A percentile compares a stretch with the other conserved stretches of the same genome.
Evolutionary conservation across 2,113 vertebrate genomes (phyloP).

Genomic region (Xenopus borealis): DNA sequence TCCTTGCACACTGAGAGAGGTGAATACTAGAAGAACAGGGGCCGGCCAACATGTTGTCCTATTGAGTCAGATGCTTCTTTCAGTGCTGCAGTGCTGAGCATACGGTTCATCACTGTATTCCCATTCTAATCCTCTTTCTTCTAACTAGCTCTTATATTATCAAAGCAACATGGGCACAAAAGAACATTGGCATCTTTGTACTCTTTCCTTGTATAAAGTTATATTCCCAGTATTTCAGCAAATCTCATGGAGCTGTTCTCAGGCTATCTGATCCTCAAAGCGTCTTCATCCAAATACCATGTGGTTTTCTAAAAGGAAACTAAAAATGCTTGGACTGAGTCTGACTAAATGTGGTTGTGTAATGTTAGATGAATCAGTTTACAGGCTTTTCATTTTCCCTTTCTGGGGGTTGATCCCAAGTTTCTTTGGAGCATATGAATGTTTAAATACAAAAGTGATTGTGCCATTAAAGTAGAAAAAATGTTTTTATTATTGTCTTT

Average conservation of each 20-base stretch:
- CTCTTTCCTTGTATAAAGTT: conserved; percentile 25
- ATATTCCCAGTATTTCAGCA: conserved; percentile 31
- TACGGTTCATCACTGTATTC: conserved; percentile 27
- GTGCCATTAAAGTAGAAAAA: too few relatives aligned
- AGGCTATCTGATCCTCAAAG: conserved; percentile 41
- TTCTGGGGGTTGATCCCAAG: not conserved
- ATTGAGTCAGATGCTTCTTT: not conserved
- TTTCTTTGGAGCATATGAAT: not conserved
- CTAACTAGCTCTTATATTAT: conserved; percentile 24
- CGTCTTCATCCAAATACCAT: conserved; percentile 21
- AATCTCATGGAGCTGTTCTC: conserved; percentile 26
- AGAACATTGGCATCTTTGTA: conserved; percentile 35
- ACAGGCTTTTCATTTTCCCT: conserved; percentile 3
- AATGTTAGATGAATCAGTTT: conserved; percentile 23
- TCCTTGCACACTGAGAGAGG: too few relatives aligned
- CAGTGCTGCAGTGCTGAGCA: not conserved
- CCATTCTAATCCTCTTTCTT: conserved; percentile 28
- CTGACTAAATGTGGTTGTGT: conserved; percentile 25
- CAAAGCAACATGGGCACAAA: conserved; percentile 27
- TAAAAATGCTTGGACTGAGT: conserved; percentile 24
- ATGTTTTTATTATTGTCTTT: too few relatives aligned
- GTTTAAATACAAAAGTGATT: too few relatives aligned
- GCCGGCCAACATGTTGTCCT: too few relatives aligned
- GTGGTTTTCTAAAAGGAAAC: conserved; percentile 17
- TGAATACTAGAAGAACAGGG: too few relatives aligned